phyloP scores from a whole-genome alignment of 2,797 vertebrate species.

The Chelon auratus region DNA sequence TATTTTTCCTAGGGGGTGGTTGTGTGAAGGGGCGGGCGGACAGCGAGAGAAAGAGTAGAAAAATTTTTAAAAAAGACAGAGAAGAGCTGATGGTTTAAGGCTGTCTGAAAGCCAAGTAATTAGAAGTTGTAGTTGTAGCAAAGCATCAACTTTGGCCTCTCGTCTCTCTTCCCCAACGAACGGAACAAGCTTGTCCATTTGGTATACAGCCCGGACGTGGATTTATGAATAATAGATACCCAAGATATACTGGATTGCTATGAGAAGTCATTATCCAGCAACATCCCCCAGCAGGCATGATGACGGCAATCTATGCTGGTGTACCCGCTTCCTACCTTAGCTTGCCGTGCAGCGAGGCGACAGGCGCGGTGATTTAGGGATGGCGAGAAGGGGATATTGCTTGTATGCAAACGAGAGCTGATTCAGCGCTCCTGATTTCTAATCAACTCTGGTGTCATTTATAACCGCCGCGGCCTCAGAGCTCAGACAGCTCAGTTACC shows the following conservation, averaged over 20 bases:
- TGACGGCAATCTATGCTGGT: constrained; percentile 69
- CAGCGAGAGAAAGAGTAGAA: constrained; percentile 5
- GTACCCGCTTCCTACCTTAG: constrained; percentile 62
- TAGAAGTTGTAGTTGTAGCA: constrained; percentile 69
- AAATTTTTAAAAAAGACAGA: constrained; percentile 19
- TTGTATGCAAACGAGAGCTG: constrained; percentile 88
- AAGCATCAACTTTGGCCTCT: constrained; percentile 61
- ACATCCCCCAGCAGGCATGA: constrained; percentile 72
- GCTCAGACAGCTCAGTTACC: constrained; percentile 75
- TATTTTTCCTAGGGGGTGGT: constrained; percentile 76
- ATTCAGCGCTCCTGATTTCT: constrained; percentile 86
- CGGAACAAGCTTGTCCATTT: constrained; percentile 69
- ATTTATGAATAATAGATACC: constrained; percentile 82
- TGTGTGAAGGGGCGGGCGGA: constrained; percentile 47
- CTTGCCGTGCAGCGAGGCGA: constrained; percentile 58
- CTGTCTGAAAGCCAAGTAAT: constrained; percentile 75
- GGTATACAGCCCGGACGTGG: constrained; percentile 66
- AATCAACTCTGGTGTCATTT: constrained; percentile 84
- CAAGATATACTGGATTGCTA: constrained; percentile 76
- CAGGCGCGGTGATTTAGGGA: constrained; percentile 82
- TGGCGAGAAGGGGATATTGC: constrained; percentile 83
- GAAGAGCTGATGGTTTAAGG: constrained; percentile 47
- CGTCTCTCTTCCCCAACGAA: constrained; percentile 32
- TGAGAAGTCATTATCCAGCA: constrained; percentile 80
- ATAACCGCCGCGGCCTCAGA: constrained; percentile 71